These are phyloP conservation scores for Hemistola chrysoprasaria DNA, from an alignment of 2,888 invertebrate genomes.

Conservation along the genomic window DNA sequence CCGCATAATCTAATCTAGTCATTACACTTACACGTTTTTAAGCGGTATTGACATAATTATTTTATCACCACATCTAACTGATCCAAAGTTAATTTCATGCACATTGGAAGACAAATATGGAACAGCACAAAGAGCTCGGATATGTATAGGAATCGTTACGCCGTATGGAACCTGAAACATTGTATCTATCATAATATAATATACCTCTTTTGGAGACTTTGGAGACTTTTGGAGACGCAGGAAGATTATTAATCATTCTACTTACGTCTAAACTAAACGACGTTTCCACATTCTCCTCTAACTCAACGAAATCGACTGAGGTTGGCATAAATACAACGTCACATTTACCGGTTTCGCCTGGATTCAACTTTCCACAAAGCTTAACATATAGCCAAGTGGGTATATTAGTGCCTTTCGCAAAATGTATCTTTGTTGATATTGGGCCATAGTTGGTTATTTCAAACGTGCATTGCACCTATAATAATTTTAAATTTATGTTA, in stretches of 20 bases:
- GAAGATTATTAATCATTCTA: neutral
- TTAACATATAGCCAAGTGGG: constrained; percentile 62
- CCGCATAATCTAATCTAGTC: too few relatives aligned
- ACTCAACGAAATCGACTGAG: constrained; percentile 57
- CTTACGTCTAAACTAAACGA: constrained; percentile 73
- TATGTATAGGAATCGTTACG: constrained; percentile 79
- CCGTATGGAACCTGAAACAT: constrained; percentile 81
- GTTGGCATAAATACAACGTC: constrained; percentile 79
- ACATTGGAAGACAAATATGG: constrained; percentile 76
- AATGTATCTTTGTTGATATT: constrained; percentile 61
- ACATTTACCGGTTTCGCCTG: constrained; percentile 74
- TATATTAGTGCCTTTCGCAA: constrained; percentile 56
- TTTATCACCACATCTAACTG: constrained; percentile 83
- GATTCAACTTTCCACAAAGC: constrained; percentile 62
- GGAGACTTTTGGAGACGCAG: too few relatives aligned
- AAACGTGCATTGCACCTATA: constrained; percentile 64
- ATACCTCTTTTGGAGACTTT: too few relatives aligned
- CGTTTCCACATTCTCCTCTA: constrained; percentile 66
- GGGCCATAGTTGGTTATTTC: constrained; percentile 82
- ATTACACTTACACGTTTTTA: constrained; percentile 83
- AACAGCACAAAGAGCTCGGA: constrained; percentile 81
- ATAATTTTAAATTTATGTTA: neutral
- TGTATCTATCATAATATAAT: too few relatives aligned
- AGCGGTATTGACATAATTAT: constrained; percentile 75
- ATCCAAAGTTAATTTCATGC: constrained; percentile 75